A percentile compares a stretch with the other conserved stretches of the same genome.
phyloP scores from a whole-genome alignment of 2,888 invertebrate species.

The Machimus rusticus region DNA sequence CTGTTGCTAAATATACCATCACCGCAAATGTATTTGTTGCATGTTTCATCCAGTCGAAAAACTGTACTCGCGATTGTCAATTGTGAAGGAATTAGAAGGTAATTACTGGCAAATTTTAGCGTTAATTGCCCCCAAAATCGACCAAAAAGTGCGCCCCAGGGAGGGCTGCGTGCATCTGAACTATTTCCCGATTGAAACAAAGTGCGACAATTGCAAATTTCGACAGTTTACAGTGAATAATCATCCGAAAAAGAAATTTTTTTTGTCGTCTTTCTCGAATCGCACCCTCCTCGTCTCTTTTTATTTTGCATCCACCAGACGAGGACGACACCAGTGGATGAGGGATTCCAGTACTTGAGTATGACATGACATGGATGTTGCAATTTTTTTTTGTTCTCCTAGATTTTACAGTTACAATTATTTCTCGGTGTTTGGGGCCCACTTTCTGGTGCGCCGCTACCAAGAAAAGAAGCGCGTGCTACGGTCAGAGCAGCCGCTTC shows the following conservation, averaged over 20 bases:
- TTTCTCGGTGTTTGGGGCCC: background rate
- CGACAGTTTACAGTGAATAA: background rate
- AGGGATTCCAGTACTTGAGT: slow-evolving; percentile 38
- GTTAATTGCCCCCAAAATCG: background rate
- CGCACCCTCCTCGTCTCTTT: background rate
- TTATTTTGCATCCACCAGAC: slow-evolving; percentile 23
- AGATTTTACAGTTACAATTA: background rate
- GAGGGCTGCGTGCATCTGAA: background rate
- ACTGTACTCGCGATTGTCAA: slow-evolving; percentile 46
- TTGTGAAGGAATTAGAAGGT: slow-evolving; percentile 39
- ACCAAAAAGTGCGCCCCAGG: background rate
- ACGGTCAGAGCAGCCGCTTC: background rate
- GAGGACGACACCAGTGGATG: slow-evolving; percentile 21
- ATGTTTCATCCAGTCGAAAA: slow-evolving; percentile 46
- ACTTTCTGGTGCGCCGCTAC: background rate
- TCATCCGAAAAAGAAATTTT: background rate
- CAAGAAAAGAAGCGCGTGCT: background rate
- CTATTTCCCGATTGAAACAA: background rate
- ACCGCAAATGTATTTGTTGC: slow-evolving; percentile 32
- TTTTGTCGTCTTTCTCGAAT: slow-evolving; percentile 11
- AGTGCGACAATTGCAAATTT: slow-evolving; percentile 8
- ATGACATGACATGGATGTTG: background rate
- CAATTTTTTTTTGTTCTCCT: background rate
- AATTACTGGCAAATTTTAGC: slow-evolving; percentile 20
- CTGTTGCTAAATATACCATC: background rate